A percentile compares a stretch with the other conserved stretches of the same genome.
Conservation (phyloP, 1,140 invertebrate species). For the Littorina saxatilis region DNA sequence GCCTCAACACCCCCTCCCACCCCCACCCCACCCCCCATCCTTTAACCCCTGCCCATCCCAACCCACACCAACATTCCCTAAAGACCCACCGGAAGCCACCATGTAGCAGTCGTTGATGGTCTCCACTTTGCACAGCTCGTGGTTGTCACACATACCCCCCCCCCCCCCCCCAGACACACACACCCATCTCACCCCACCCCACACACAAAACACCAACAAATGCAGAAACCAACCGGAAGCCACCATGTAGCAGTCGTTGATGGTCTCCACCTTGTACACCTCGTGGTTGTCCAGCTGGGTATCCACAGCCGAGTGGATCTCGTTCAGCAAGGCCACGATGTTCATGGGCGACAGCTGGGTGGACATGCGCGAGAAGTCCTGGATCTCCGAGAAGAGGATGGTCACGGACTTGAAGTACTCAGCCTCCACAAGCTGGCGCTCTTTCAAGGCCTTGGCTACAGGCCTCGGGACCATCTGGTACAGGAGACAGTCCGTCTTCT, state of each 20-base stretch:
- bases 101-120: constrained; percentile 64
- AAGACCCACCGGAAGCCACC: constrained; percentile 54
- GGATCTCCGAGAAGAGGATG: constrained; percentile 72
- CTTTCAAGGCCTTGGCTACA: constrained; percentile 67
- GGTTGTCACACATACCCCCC: too few species aligned
- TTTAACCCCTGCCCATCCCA: too few species aligned
- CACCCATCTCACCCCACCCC: too few species aligned
- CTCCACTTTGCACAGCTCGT: constrained; percentile 65
- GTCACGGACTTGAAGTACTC: constrained; percentile 67
- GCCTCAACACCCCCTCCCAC: too few species aligned
- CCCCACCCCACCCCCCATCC: too few species aligned
- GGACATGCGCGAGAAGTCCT: constrained; percentile 56
- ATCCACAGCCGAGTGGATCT: constrained; percentile 53
- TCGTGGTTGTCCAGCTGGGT: constrained; percentile 57
- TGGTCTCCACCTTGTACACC: constrained; percentile 65
- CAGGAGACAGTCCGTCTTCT: constrained; percentile 65
- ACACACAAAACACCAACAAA: not conserved
- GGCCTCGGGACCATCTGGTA: constrained; percentile 79
- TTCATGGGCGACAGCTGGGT: constrained; percentile 48
- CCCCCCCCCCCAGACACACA: too few species aligned
- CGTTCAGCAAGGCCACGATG: constrained; percentile 50
- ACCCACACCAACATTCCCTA: too few species aligned
- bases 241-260: constrained; percentile 64
- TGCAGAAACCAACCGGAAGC: constrained; percentile 51
- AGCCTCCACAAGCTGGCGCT: constrained; percentile 35